Percentiles rank a stretch among this genome's conserved stretches.
phyloP scores from a whole-genome alignment of 2,113 vertebrate genomes.

The Clarias magur region DNA sequence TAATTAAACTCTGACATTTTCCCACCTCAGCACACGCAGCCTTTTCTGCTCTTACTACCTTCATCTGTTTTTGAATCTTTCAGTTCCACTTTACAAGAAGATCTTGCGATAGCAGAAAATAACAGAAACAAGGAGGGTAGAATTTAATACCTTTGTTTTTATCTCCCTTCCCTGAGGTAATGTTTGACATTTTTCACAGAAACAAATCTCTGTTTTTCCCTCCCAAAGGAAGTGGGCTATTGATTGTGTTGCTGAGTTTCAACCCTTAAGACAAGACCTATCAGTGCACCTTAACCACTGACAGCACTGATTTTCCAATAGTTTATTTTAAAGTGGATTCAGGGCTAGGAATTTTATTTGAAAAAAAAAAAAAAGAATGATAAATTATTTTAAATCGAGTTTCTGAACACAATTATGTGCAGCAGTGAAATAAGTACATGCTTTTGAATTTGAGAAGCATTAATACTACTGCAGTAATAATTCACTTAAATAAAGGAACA shows the following conservation, averaged over 20 bases:
- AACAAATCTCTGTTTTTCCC: conserved; percentile 37
- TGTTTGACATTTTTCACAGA: conserved; percentile 41
- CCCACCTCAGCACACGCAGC: conserved; percentile 54
- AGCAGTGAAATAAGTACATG: background rate
- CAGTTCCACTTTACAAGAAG: conserved; percentile 6
- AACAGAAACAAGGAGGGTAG: conserved; percentile 25
- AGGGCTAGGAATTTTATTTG: background rate
- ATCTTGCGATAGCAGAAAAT: background rate
- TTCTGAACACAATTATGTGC: background rate
- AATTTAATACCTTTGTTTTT: conserved; percentile 33
- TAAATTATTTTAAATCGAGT: background rate
- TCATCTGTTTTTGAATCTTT: conserved; percentile 20
- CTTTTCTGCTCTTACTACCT: conserved; percentile 48
- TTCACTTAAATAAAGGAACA: background rate
- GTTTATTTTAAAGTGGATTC: background rate
- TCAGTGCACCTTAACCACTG: conserved; percentile 25
- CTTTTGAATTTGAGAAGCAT: background rate
- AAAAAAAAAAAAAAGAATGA: background rate
- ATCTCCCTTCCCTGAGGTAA: conserved; percentile 28
- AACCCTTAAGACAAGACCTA: conserved; percentile 21
- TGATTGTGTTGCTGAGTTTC: conserved; percentile 35
- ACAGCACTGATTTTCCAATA: conserved; percentile 9
- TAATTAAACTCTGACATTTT: conserved; percentile 80
- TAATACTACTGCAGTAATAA: background rate
- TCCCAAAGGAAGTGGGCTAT: conserved; percentile 9